Conservation (phyloP, 2,113 vertebrate species). For the Bostrychus sinensis region DNA sequence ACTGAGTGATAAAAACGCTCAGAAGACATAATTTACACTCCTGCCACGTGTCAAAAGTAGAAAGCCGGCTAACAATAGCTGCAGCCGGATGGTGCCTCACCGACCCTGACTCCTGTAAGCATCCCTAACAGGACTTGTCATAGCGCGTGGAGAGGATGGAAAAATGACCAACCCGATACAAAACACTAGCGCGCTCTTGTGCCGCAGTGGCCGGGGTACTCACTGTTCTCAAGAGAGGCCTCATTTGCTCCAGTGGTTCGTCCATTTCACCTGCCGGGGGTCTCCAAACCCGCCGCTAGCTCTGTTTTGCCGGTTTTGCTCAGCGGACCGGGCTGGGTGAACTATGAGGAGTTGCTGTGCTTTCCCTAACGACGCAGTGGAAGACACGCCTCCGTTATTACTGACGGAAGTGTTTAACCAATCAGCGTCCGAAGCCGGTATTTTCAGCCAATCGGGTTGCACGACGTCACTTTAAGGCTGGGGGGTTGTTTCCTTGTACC, state of each 20-base stretch:
- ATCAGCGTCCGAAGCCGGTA: neutral
- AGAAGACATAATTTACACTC: conserved; percentile 19
- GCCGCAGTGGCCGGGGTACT: conserved; percentile 43
- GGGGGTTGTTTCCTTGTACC: conserved; percentile 5
- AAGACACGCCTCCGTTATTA: conserved; percentile 51
- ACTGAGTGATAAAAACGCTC: neutral
- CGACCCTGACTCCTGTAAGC: conserved; percentile 51
- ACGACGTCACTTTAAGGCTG: conserved; percentile 4
- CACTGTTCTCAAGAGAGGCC: conserved; percentile 70
- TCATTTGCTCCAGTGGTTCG: conserved; percentile 66
- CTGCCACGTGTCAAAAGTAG: conserved; percentile 49
- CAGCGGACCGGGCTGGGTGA: conserved; percentile 22
- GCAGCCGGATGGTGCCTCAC: conserved; percentile 40
- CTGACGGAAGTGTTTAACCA: conserved; percentile 40
- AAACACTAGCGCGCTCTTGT: neutral
- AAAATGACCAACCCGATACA: conserved; percentile 40
- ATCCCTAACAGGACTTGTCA: conserved; percentile 49
- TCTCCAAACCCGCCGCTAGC: neutral
- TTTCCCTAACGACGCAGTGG: conserved; percentile 10
- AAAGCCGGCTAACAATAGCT: conserved; percentile 73
- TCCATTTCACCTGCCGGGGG: conserved; percentile 58
- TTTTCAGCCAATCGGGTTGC: conserved; percentile 39
- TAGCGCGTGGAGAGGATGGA: conserved; percentile 32
- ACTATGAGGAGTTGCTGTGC: conserved; percentile 13
- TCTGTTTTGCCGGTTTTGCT: conserved; percentile 16